phyloP scores from a whole-genome alignment of 2,113 vertebrate species.

The Rhagologus leucostigma region DNA sequence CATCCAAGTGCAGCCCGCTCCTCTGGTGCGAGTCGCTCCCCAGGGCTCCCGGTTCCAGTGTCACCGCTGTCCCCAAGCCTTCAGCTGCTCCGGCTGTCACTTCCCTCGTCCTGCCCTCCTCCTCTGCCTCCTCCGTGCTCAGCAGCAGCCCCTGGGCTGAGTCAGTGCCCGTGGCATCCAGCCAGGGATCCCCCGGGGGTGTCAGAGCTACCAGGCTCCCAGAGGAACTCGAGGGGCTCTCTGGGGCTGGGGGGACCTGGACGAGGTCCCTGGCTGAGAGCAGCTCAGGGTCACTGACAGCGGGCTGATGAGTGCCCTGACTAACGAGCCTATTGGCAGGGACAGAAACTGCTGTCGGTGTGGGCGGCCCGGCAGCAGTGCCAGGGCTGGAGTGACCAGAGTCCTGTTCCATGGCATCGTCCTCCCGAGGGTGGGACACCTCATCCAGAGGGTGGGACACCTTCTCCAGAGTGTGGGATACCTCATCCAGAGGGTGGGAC shows the following conservation, averaged over 20 bases:
- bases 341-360: not conserved
- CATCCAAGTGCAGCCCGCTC: not conserved
- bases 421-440: not conserved
- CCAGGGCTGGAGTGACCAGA: not conserved
- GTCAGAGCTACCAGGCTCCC: not conserved
- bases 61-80: not conserved
- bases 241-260: not conserved
- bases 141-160: not conserved
- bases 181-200: not conserved
- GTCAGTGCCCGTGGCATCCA: not conserved
- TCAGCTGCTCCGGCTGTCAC: not conserved
- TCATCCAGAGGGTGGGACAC: not conserved
- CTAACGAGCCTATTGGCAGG: not conserved
- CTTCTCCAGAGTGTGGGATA: not conserved
- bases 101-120: not conserved
- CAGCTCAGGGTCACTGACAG: not conserved
- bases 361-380: not conserved
- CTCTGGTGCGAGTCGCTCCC: not conserved
- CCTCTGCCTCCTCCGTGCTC: not conserved
- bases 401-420: rapidly evolving
- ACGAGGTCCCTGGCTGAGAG: not conserved
- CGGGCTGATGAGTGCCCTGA: not conserved
- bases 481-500: not conserved
- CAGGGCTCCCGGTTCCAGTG: not conserved
- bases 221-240: not conserved